Conservation (phyloP, 2,113 vertebrate species). For the Macrotis lagotis region DNA sequence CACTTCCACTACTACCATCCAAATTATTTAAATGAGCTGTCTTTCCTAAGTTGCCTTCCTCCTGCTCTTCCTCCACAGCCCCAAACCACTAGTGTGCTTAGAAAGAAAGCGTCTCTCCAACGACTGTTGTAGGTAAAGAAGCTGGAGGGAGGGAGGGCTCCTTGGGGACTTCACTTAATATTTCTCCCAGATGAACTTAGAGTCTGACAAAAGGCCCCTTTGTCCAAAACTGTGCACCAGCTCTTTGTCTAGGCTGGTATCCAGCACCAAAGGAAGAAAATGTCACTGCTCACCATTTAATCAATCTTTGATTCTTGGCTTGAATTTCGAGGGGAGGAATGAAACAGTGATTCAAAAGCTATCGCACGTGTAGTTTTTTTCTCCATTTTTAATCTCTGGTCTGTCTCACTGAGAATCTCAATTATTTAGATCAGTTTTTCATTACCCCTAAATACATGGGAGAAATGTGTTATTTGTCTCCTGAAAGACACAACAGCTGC, state of each 20-base stretch:
- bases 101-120: conserved; percentile 51
- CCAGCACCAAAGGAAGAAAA: conserved; percentile 79
- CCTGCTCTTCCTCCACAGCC: neutral
- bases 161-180: conserved; percentile 83
- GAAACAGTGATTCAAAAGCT: conserved; percentile 71
- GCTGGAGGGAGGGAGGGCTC: conserved; percentile 75
- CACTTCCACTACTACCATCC: conserved; percentile 11
- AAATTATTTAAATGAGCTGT: conserved; percentile 16
- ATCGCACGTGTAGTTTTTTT: conserved; percentile 55
- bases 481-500: conserved; percentile 59
- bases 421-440: conserved; percentile 66
- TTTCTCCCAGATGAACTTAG: conserved; percentile 83
- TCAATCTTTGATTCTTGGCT: conserved; percentile 76
- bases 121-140: conserved; percentile 72
- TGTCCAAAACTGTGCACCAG: conserved; percentile 82
- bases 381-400: conserved; percentile 46
- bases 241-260: conserved; percentile 85
- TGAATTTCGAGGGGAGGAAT: conserved; percentile 71
- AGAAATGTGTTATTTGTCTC: conserved; percentile 61
- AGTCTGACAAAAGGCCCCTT: conserved; percentile 84
- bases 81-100: conserved; percentile 41
- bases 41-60: conserved; percentile 14
- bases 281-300: conserved; percentile 83
- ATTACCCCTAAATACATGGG: conserved; percentile 44
- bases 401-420: conserved; percentile 62